Percentiles rank a stretch among this genome's conserved stretches.
phyloP scores from a whole-genome alignment of 1,140 invertebrate genomes.

The Drosophila lacteicornis region DNA sequence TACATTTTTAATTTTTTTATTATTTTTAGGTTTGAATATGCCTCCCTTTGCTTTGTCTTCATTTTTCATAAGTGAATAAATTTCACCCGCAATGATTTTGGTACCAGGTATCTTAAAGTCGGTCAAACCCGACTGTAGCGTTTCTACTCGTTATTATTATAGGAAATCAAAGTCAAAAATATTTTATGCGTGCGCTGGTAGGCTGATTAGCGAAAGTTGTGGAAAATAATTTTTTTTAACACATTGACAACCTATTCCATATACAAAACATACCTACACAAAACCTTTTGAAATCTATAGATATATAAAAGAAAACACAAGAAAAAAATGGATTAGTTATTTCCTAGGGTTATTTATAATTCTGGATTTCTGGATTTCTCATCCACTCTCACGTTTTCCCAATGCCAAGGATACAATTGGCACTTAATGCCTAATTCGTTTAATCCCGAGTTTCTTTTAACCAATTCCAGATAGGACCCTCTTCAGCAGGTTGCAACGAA shows the following conservation, averaged over 20 bases:
- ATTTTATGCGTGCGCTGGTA: too few relatives aligned
- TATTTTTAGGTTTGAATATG: too few relatives aligned
- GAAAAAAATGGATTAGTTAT: not conserved
- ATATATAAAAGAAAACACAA: constrained; percentile 1
- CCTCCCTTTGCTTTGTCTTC: too few relatives aligned
- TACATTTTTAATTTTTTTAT: too few relatives aligned
- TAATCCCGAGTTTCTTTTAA: constrained; percentile 15
- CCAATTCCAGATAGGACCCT: constrained; percentile 11
- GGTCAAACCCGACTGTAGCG: too few relatives aligned
- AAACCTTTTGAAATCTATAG: not conserved
- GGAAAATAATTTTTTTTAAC: not conserved
- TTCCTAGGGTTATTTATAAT: not conserved
- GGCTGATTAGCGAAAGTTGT: not conserved
- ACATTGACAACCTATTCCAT: not conserved
- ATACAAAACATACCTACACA: not conserved
- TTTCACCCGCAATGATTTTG: too few relatives aligned
- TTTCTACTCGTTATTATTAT: too few relatives aligned
- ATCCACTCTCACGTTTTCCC: not conserved
- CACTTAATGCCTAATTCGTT: constrained; percentile 42
- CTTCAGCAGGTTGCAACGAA: constrained; percentile 14
- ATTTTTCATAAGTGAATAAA: too few relatives aligned
- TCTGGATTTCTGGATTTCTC: not conserved
- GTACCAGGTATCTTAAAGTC: too few relatives aligned
- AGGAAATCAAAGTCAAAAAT: too few relatives aligned
- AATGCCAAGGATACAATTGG: constrained; percentile 30